Evolutionary conservation across 2,888 invertebrate species (phyloP).

Genomic region (Reticulitermes lucifugus): DNA sequence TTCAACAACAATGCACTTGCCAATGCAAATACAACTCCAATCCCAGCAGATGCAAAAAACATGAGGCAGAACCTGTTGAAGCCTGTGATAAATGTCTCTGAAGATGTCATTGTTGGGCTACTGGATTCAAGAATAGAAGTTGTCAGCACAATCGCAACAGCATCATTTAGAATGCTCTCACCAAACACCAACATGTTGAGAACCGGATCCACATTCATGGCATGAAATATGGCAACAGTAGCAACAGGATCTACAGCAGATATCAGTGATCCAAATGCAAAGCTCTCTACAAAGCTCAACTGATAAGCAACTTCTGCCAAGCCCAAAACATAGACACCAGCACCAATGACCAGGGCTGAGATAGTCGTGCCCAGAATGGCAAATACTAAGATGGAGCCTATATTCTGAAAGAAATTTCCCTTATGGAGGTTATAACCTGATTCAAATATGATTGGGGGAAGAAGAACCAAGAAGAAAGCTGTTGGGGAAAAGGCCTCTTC

Average conservation of each 20-base stretch:
- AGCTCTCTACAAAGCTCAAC: constrained; percentile 95
- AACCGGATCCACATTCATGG: constrained; percentile 95
- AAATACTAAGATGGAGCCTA: constrained; percentile 98
- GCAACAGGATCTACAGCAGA: constrained; percentile 99
- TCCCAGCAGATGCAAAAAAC: constrained; percentile 98
- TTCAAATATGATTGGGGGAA: constrained; percentile 99
- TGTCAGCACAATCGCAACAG: constrained; percentile 97
- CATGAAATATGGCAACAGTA: constrained; percentile 98
- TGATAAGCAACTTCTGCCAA: constrained; percentile 91
- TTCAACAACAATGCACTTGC: constrained; percentile 93
- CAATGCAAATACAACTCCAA: constrained; percentile 94
- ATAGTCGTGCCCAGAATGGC: constrained; percentile 98
- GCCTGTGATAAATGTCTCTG: constrained; percentile 88
- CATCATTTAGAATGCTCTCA: constrained; percentile 96
- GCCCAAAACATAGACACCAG: constrained; percentile 94
- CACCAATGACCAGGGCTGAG: constrained; percentile 96
- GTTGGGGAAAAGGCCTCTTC: constrained; percentile 99
- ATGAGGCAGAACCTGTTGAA: constrained; percentile 93
- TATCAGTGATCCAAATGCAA: constrained; percentile 97
- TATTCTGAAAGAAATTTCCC: constrained; percentile 96
- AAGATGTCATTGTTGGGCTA: constrained; percentile 73
- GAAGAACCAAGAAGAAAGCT: constrained; percentile 94
- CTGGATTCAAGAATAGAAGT: constrained; percentile 84
- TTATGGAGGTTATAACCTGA: constrained; percentile 99
- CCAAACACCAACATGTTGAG: constrained; percentile 99